These are phyloP conservation scores for Xiphophorus hellerii DNA, from an alignment of 2,113 vertebrate species.

Conservation along the genomic window DNA sequence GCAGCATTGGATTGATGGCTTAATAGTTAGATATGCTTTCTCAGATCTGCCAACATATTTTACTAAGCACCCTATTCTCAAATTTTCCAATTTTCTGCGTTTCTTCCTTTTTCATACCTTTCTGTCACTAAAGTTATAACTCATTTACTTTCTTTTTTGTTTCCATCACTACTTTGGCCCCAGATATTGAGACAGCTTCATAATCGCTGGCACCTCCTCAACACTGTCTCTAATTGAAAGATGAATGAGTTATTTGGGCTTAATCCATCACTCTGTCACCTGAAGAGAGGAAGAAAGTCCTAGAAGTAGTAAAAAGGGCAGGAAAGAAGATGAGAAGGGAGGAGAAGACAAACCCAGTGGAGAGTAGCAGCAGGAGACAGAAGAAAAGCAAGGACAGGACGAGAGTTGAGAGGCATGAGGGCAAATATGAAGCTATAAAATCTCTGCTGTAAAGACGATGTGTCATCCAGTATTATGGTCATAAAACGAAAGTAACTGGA, in stretches of 20 bases:
- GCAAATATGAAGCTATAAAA: conserved; percentile 27
- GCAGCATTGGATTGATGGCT: conserved; percentile 50
- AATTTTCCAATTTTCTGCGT: conserved; percentile 1
- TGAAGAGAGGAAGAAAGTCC: conserved; percentile 54
- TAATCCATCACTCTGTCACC: conserved; percentile 82
- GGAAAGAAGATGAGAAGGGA: conserved; percentile 21
- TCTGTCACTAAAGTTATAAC: conserved; percentile 44
- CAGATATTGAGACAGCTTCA: conserved; percentile 76
- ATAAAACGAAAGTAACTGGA: background rate
- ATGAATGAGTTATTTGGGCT: conserved; percentile 82
- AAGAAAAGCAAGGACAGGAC: conserved; percentile 18
- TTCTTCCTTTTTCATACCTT: conserved; percentile 32
- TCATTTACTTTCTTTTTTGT: conserved; percentile 23
- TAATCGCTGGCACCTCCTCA: conserved; percentile 78
- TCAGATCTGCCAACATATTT: conserved; percentile 17
- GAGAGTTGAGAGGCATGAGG: conserved; percentile 43
- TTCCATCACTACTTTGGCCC: conserved; percentile 50
- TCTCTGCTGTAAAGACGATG: conserved; percentile 10
- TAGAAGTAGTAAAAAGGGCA: conserved; percentile 15
- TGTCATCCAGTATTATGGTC: conserved; percentile 19
- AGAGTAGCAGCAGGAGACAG: conserved; percentile 10
- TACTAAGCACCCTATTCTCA: conserved; percentile 1
- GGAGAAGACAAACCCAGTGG: conserved; percentile 11
- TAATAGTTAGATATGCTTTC: conserved; percentile 65
- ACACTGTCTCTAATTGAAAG: conserved; percentile 79